A percentile compares a stretch with the other conserved stretches of the same genome.
phyloP scores from a whole-genome alignment of 2,888 invertebrate genomes.

The Acanthoscelides obtectus region DNA sequence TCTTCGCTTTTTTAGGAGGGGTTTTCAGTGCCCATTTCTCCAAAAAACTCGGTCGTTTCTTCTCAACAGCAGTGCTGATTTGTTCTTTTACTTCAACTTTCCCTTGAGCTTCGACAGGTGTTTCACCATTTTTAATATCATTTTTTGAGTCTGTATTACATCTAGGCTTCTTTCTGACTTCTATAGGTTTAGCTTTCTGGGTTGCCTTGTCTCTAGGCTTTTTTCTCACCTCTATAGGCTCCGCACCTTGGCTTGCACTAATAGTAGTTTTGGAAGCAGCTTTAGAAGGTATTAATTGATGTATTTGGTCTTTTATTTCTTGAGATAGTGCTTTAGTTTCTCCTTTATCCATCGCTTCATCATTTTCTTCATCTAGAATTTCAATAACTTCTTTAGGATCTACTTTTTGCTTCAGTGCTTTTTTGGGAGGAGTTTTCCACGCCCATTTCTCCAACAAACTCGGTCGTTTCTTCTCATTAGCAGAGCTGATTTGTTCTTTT shows the following conservation, averaged over 20 bases:
- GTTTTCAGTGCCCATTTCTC: constrained; percentile 40
- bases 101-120: constrained; percentile 6
- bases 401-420: background rate
- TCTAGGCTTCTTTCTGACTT: constrained; percentile 42
- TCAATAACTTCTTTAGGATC: background rate
- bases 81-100: background rate
- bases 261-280: constrained; percentile 6
- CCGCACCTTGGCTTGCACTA: background rate
- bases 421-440: constrained; percentile 26
- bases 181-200: constrained; percentile 39
- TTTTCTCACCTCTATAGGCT: constrained; percentile 11
- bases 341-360: constrained; percentile 1
- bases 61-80: constrained; percentile 3
- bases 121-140: constrained; percentile 14
- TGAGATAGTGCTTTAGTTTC: constrained; percentile 9
- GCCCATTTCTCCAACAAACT: constrained; percentile 43
- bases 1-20: constrained; percentile 14
- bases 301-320: constrained; percentile 13
- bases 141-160: constrained; percentile 26
- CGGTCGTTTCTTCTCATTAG: constrained; percentile 23
- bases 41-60: constrained; percentile 35
- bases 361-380: constrained; percentile 20
- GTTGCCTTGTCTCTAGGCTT: constrained; percentile 3
- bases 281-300: constrained; percentile 13
- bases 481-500: background rate